A percentile compares a stretch with the other conserved stretches of the same genome.
Conservation (phyloP, 1,140 invertebrate genomes). For the Halotydeus destructor region DNA sequence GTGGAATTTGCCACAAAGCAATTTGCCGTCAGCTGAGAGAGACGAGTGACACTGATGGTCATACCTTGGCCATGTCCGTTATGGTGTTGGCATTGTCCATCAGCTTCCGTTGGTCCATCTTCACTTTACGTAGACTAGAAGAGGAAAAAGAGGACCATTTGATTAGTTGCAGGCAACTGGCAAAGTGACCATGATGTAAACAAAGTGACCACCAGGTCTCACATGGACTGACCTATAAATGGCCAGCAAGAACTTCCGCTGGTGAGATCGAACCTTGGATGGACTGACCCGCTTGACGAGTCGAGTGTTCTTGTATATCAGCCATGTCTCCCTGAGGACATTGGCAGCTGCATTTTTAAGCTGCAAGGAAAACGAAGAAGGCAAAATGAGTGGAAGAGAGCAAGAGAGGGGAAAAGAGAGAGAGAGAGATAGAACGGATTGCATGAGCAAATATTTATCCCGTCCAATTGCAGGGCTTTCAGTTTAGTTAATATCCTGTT, state of each 20-base stretch:
- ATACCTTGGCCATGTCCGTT: conserved; percentile 98
- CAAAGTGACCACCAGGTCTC: no score
- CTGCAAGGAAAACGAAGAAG: conserved; percentile 31
- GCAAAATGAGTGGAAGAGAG: conserved; percentile 15
- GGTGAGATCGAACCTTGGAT: conserved; percentile 83
- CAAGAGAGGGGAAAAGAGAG: conserved; percentile 1
- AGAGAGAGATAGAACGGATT: conserved; percentile 16
- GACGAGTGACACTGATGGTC: no score
- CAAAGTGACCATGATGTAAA: not conserved
- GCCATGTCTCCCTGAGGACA: conserved; percentile 96
- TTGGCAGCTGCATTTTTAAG: conserved; percentile 99
- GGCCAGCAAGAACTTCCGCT: conserved; percentile 95
- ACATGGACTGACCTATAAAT: conserved; percentile 95
- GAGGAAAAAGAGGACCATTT: conserved; percentile 14
- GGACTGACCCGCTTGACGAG: conserved; percentile 91
- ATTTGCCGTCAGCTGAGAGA: not conserved
- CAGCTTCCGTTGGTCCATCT: conserved; percentile 98
- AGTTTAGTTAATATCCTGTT: no score
- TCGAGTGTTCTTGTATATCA: conserved; percentile 98
- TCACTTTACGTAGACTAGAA: conserved; percentile 86
- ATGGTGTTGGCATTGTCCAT: conserved; percentile 98
- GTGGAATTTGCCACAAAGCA: not conserved
- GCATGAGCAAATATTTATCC: not conserved
- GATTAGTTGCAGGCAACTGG: not conserved
- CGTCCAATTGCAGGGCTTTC: no score